Percentiles rank a stretch among this genome's conserved stretches.
phyloP scores from a whole-genome alignment of 2,113 vertebrate genomes.

The Clarias macrocephalus region DNA sequence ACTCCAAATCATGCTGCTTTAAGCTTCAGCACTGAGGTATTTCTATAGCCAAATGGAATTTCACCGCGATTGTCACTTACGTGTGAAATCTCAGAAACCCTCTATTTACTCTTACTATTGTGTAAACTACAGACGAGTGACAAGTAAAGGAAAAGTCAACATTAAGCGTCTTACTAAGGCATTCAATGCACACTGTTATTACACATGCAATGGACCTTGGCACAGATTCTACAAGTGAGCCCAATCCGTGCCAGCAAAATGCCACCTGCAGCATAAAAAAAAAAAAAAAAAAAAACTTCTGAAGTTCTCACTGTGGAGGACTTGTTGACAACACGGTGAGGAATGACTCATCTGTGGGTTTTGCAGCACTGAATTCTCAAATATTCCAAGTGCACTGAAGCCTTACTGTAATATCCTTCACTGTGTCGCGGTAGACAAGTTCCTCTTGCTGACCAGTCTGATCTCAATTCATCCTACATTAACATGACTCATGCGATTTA shows the following conservation, averaged over 20 bases:
- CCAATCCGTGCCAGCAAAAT: not conserved
- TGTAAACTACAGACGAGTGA: not conserved
- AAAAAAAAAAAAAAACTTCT: not conserved
- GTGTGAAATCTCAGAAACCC: slow-evolving; percentile 18
- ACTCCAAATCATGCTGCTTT: not conserved
- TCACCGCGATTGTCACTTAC: slow-evolving; percentile 12
- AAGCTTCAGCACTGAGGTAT: not conserved
- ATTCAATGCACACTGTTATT: not conserved
- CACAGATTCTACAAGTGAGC: not conserved
- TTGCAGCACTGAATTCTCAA: not conserved
- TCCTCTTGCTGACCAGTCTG: not conserved
- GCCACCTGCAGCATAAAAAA: not conserved
- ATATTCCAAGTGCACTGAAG: not conserved
- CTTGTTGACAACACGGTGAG: not conserved
- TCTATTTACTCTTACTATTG: slow-evolving; percentile 16
- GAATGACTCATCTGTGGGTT: slow-evolving; percentile 4
- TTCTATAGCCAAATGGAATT: slow-evolving; percentile 10
- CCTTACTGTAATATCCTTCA: not conserved
- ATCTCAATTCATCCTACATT: not conserved
- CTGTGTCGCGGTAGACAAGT: not conserved
- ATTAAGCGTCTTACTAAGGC: not conserved
- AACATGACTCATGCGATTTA: not conserved
- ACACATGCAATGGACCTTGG: not conserved
- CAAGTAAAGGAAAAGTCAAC: slow-evolving; percentile 1
- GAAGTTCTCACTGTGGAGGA: not conserved